phyloP scores from a whole-genome alignment of 2,888 invertebrate genomes.

The Ligdia adustata region DNA sequence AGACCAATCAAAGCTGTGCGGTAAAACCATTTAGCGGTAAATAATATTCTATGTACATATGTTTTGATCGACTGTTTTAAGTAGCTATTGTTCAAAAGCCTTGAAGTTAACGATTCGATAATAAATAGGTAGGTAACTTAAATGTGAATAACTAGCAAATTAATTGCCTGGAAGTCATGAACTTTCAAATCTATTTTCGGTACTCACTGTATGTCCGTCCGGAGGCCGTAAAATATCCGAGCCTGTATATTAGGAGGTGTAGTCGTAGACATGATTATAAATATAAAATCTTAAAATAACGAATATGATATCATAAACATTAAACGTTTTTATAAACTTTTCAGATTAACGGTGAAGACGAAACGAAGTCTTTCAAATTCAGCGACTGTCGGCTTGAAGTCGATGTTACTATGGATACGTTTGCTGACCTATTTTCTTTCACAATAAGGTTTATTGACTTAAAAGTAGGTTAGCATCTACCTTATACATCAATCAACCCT shows the following conservation, averaged over 20 bases:
- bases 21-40: neutral
- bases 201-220: conserved; percentile 83
- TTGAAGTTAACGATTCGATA: conserved; percentile 10
- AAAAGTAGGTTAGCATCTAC: conserved; percentile 15
- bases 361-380: conserved; percentile 24
- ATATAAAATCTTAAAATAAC: conserved; percentile 43
- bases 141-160: conserved; percentile 8
- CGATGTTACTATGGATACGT: conserved; percentile 32
- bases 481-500: too few species aligned
- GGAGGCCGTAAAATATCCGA: conserved; percentile 85
- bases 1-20: conserved; percentile 16
- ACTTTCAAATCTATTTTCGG: conserved; percentile 12
- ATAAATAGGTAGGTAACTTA: conserved; percentile 5
- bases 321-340: conserved; percentile 36
- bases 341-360: conserved; percentile 14
- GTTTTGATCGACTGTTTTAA: conserved; percentile 1
- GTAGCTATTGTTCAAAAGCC: conserved; percentile 11
- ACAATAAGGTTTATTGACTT: conserved; percentile 7
- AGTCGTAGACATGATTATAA: conserved; percentile 54
- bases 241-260: conserved; percentile 83
- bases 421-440: conserved; percentile 20
- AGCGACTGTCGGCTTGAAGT: conserved; percentile 11
- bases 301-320: conserved; percentile 35
- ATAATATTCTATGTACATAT: neutral
- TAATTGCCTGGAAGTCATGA: conserved; percentile 3